Evolutionary conservation across 2,888 invertebrate genomes (phyloP), one percentile per base, ranked within the genome.

Genomic region (Melipona beecheii): DNA sequence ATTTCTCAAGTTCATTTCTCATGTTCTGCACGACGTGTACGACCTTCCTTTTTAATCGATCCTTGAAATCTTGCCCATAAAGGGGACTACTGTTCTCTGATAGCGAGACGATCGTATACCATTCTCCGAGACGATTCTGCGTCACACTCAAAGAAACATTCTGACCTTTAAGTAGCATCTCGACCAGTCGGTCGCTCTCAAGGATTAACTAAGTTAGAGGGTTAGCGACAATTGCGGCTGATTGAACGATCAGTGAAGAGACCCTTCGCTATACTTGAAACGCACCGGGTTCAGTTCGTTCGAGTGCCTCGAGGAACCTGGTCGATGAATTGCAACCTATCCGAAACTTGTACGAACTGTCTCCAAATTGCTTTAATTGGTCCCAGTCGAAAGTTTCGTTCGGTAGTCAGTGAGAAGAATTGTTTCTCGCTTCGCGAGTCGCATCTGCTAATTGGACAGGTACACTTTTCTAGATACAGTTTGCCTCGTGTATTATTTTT

Each of bases 151-250:
- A 75, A 21, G 60, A 73, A 71, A 78, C 69, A 54, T 50, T 79
- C 68, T 49, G 27, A 56, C 72, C 70, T 73, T n/a, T n/a, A 78
- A 85, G 70, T 72, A 75, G 54, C 49, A 71, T 62, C 71, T 72
- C 62, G 31, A 58, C 66, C 64, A 36, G 69, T 62, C 62, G 74
- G 43, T 58, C 75, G 43, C 72, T 80, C 70, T 80, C 62, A 71
- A 75, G 78, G 78, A 86, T 85, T 89, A 88, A 88, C 72, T 77
- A 71, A 66, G 81, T 86, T 86, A 85, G 66, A 78, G 82, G 85
- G 80, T 78, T 79, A 75, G 72, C 81, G 85, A 81, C 89, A 88
- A 88, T 88, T 88, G 84, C 9, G 62, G 66, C 9, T 76, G 79
- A 89, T 89, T 87, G 81, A 64, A 64, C 72, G 77, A 78, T 58